Evolutionary conservation across 2,797 vertebrate genomes (phyloP), one percentile per base, ranked within the genome.

Genomic region (Phataginus tetradactyla): DNA sequence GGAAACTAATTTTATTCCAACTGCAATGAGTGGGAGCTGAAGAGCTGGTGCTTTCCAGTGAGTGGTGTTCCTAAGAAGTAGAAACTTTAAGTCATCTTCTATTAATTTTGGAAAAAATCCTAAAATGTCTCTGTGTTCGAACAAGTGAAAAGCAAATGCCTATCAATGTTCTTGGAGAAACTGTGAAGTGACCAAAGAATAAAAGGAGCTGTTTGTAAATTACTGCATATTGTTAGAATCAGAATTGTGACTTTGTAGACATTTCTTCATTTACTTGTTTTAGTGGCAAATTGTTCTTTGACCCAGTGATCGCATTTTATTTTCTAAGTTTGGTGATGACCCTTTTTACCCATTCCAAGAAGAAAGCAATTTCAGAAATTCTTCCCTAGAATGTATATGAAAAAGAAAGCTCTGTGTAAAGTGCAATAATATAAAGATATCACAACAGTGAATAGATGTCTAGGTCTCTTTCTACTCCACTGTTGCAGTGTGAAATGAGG

Each of bases 281-380:
- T 27, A 42, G 15, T 7, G 12, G 11, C 7, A 10, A 18, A 37
- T 61, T 92, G 32, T 29, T 29, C 90, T 87, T 55, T 86, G 66
- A 75, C 39, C 32, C 27, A 25, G 21, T 78, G 32, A 74, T 86
- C 51, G 86, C 42, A 88, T 80, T 75, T 92, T 94, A 37, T 71
- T 59, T n/a, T 94, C 13, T 9, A 3, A 87, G n/a, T 79, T 63
- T 57, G 29, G 27, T 71, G 85, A 7, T 61, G 12, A 96, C 32
- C 23, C 39, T 86, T 29, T 53, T 85, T 69, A 45, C 14, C 37
- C 20, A 23, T 87, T 85, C 14, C 9, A 77, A 78, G 63, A 85
- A 75, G 32, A 90, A 91, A 89, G 42, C 7, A 74, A 72, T 91
- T 89, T 94, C 61, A 93, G 27, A 87, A 89, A 63, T 68, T 34